Percentiles rank a stretch among this genome's conserved stretches.
phyloP scores from a whole-genome alignment of 2,888 invertebrate genomes.

The Esperia sulphurella region DNA sequence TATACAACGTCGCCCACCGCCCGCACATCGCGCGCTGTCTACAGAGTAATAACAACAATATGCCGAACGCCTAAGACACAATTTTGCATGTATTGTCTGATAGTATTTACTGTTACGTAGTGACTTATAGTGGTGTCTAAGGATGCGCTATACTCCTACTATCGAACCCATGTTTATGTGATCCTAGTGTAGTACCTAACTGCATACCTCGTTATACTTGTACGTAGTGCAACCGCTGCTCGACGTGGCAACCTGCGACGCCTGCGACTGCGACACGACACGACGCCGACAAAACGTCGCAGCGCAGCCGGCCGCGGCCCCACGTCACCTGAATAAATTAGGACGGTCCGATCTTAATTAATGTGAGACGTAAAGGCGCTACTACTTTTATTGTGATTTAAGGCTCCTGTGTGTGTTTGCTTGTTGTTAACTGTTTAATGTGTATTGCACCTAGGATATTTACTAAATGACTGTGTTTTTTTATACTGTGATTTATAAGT shows the following conservation, averaged over 20 bases:
- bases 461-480: too few relatives aligned
- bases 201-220: slow-evolving; percentile 16
- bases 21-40: too few relatives aligned
- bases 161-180: too few relatives aligned
- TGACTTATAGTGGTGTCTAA: too few relatives aligned
- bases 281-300: slow-evolving; percentile 38
- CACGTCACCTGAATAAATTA: slow-evolving; percentile 69
- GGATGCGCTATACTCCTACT: too few relatives aligned
- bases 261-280: slow-evolving; percentile 18
- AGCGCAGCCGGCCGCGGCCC: slow-evolving; percentile 31
- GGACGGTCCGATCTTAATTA: slow-evolving; percentile 61
- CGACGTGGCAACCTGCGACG: slow-evolving; percentile 41
- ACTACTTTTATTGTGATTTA: slow-evolving; percentile 63
- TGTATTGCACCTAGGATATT: not conserved
- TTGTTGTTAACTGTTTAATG: not conserved
- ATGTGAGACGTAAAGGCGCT: slow-evolving; percentile 46
- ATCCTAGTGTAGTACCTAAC: not conserved
- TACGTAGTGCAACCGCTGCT: slow-evolving; percentile 18
- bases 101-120: too few relatives aligned
- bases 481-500: too few relatives aligned
- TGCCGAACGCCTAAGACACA: too few relatives aligned
- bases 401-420: slow-evolving; percentile 22
- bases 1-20: too few relatives aligned
- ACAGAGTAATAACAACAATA: too few relatives aligned
- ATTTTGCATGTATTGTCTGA: too few relatives aligned